Conservation (phyloP, 2,888 invertebrate species). For the Orthonychiurus folsomi region DNA sequence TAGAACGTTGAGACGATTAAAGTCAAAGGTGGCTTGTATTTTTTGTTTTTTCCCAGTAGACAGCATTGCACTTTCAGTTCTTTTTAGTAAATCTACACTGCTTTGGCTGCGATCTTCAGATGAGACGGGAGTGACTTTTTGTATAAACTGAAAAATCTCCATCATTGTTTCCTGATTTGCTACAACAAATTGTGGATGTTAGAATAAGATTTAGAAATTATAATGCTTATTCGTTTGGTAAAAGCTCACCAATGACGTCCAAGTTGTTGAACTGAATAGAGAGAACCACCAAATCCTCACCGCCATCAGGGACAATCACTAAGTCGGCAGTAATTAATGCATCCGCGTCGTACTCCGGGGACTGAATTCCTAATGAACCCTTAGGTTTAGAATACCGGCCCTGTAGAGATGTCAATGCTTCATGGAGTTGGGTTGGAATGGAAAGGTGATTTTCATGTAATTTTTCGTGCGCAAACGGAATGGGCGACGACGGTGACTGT, state of each 20-base stretch:
- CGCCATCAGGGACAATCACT: constrained; percentile 53
- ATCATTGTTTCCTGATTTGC: constrained; percentile 93
- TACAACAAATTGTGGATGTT: constrained; percentile 43
- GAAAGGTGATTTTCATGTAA: constrained; percentile 14
- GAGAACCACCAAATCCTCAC: constrained; percentile 56
- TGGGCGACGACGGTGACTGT: constrained; percentile 51
- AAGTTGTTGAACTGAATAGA: constrained; percentile 88
- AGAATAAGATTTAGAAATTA: constrained; percentile 4
- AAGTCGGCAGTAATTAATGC: constrained; percentile 63
- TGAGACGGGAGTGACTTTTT: constrained; percentile 21
- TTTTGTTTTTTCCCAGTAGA: constrained; percentile 41
- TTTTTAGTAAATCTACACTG: neutral
- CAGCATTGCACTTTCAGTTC: constrained; percentile 9
- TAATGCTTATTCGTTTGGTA: constrained; percentile 2
- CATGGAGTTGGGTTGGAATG: constrained; percentile 32
- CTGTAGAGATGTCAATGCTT: constrained; percentile 32
- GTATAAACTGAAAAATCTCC: constrained; percentile 57
- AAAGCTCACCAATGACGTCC: constrained; percentile 75
- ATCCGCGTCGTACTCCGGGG: constrained; percentile 42
- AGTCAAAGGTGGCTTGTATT: constrained; percentile 83
- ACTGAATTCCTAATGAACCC: constrained; percentile 20
- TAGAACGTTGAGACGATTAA: constrained; percentile 80
- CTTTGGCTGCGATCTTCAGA: neutral
- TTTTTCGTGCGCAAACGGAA: constrained; percentile 10
- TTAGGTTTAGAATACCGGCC: constrained; percentile 18